phyloP scores from a whole-genome alignment of 2,888 invertebrate genomes.

The Serrognathus titanus region DNA sequence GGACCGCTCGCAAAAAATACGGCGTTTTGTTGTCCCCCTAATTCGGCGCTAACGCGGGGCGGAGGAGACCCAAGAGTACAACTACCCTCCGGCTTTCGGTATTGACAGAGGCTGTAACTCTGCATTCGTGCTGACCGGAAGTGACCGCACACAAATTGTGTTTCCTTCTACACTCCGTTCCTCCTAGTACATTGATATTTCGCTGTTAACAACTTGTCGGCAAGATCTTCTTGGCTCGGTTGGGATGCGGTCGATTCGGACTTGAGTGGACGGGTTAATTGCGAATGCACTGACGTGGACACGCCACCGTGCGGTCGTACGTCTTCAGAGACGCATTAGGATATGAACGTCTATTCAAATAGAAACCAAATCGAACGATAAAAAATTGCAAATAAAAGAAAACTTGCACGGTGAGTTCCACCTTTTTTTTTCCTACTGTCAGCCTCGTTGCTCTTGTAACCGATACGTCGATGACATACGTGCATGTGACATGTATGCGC shows the following conservation, averaged over 20 bases:
- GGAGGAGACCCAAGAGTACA: too few relatives aligned
- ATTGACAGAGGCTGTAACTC: background rate
- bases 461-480: conserved; percentile 1
- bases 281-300: too few relatives aligned
- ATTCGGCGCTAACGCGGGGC: too few relatives aligned
- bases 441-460: background rate
- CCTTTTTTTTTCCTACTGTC: background rate
- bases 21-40: too few relatives aligned
- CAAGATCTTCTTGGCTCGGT: background rate
- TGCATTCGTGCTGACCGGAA: conserved; percentile 1
- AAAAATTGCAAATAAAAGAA: background rate
- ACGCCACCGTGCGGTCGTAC: too few relatives aligned
- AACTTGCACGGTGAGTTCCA: too few relatives aligned
- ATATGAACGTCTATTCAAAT: background rate
- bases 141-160: conserved; percentile 1
- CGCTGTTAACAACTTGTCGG: background rate
- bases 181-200: background rate
- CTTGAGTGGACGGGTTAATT: background rate
- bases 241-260: background rate
- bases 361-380: background rate
- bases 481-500: background rate
- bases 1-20: too few relatives aligned
- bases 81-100: too few relatives aligned
- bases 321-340: background rate
- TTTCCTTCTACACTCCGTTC: background rate